phyloP scores from a whole-genome alignment of 2,113 vertebrate species.

The Megalops atlanticus region DNA sequence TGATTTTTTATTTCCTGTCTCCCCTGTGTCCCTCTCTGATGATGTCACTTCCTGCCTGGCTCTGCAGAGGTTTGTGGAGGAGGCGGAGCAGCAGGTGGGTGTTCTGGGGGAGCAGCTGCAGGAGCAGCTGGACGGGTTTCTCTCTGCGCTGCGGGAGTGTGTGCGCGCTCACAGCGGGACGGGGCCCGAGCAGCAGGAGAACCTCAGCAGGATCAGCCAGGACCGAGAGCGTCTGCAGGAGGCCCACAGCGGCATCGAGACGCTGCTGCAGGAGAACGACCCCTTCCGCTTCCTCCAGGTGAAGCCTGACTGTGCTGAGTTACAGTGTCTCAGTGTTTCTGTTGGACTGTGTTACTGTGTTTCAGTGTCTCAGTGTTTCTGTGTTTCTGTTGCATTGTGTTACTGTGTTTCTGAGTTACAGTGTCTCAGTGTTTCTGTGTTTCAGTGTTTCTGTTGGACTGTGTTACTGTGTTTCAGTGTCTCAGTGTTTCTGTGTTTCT shows the following conservation, averaged over 20 bases:
- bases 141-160: slow-evolving; percentile 43
- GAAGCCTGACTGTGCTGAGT: not conserved
- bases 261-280: slow-evolving; percentile 61
- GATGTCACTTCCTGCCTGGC: not conserved
- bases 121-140: slow-evolving; percentile 50
- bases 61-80: slow-evolving; percentile 58
- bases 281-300: slow-evolving; percentile 69
- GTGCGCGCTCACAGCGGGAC: slow-evolving; percentile 34
- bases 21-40: not conserved
- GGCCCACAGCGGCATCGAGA: slow-evolving; percentile 52
- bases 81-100: slow-evolving; percentile 50
- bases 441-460: not conserved
- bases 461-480: not conserved
- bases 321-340: not conserved
- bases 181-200: slow-evolving; percentile 55
- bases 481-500: not conserved
- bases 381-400: not conserved
- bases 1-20: not conserved
- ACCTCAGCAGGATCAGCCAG: slow-evolving; percentile 56
- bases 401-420: not conserved
- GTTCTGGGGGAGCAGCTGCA: slow-evolving; percentile 49
- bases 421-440: not conserved
- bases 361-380: not conserved
- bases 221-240: slow-evolving; percentile 61
- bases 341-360: not conserved